These are phyloP conservation scores for Pyralis farinalis DNA, from an alignment of 2,888 invertebrate species.

Conservation along the genomic window DNA sequence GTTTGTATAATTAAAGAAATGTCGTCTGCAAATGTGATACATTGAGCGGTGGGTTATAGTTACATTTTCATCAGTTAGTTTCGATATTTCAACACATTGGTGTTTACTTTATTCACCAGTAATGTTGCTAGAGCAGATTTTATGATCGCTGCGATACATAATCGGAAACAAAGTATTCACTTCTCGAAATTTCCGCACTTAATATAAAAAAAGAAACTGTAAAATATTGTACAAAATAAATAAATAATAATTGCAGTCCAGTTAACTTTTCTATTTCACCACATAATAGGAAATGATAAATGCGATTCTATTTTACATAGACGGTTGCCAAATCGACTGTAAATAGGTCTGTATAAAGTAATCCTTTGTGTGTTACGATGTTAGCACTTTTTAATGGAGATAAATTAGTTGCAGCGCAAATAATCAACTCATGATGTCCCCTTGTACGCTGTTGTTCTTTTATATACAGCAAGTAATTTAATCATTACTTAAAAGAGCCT, in stretches of 20 bases:
- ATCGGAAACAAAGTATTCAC: too few relatives aligned
- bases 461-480: too few relatives aligned
- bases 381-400: slow-evolving; percentile 9
- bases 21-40: too few relatives aligned
- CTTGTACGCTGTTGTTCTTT: background rate
- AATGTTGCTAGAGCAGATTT: too few relatives aligned
- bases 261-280: background rate
- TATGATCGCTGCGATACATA: too few relatives aligned
- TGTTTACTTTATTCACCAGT: too few relatives aligned
- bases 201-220: background rate
- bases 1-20: too few relatives aligned
- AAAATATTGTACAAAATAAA: background rate
- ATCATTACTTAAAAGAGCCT: too few relatives aligned
- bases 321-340: slow-evolving; percentile 10
- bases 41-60: too few relatives aligned
- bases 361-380: slow-evolving; percentile 7
- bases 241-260: background rate
- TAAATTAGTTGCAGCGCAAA: slow-evolving; percentile 4
- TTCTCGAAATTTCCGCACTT: too few relatives aligned
- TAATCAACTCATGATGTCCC: slow-evolving; percentile 5
- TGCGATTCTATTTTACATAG: slow-evolving; percentile 1
- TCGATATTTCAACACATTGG: too few relatives aligned
- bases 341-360: slow-evolving; percentile 5
- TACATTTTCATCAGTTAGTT: too few relatives aligned
- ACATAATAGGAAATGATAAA: slow-evolving; percentile 8